Conservation (phyloP, 1,140 invertebrate species). For the Musca vetustissima region DNA sequence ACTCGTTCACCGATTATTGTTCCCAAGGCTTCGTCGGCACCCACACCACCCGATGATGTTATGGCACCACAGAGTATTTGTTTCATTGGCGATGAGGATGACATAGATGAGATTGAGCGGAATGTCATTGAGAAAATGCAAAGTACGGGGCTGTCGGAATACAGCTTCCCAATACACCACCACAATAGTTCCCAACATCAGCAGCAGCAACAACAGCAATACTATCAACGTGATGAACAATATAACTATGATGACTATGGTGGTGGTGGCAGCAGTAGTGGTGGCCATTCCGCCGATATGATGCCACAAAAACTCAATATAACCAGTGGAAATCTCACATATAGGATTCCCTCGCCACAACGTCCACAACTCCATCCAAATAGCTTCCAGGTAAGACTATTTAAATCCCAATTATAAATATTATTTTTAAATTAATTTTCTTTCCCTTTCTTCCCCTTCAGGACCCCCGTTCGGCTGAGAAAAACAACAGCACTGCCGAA, state of each 20-base stretch:
- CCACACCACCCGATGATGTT: conserved; percentile 41
- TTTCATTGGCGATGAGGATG: conserved; percentile 75
- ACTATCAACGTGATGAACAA: conserved; percentile 40
- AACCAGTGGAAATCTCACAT: conserved; percentile 82
- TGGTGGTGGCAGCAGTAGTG: conserved; percentile 46
- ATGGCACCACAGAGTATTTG: conserved; percentile 86
- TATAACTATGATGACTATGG: conserved; percentile 50
- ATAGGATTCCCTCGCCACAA: conserved; percentile 79
- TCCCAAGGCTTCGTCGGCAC: conserved; percentile 17
- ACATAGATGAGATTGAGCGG: conserved; percentile 52
- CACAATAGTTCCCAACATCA: conserved; percentile 43
- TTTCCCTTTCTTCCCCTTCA: conserved; percentile 21
- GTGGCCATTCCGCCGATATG: conserved; percentile 47
- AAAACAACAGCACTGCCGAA: conserved; percentile 66
- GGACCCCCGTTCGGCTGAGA: conserved; percentile 56
- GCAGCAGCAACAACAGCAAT: conserved; percentile 38
- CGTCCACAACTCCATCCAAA: conserved; percentile 70
- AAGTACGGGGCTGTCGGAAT: conserved; percentile 48
- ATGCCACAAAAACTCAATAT: conserved; percentile 67
- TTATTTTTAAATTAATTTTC: not conserved
- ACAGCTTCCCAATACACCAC: conserved; percentile 31
- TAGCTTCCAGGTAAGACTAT: conserved; percentile 68
- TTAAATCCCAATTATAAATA: not conserved
- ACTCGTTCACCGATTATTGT: conserved; percentile 47
- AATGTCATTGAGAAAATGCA: conserved; percentile 54